Base-by-base conservation (phyloP, 2,888 invertebrate species). In the Harpagoxenus sublaevis region DNA sequence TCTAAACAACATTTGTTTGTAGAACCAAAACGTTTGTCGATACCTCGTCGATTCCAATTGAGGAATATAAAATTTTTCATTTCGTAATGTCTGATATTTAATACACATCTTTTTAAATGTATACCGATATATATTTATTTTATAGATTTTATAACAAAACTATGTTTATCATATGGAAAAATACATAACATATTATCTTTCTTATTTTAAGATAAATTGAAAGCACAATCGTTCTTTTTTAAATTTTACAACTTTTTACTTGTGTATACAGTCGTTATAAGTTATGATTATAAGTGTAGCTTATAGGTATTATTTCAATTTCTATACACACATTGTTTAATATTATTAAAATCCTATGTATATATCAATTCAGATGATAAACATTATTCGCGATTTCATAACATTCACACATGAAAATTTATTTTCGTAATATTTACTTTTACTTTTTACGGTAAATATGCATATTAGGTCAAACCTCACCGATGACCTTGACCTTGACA, bases 391-490 rank as follows among this genome's bases (percentile, higher is more conserved):
- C 8, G 23, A 65, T 66, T 66, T 66, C 3, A 66, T 66, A 66
- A 53, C 55, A 62, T n/a, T 78, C 23, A 45, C 15, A 66, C 31
- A 55, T 8, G 53, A 48, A 68, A 77, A 63, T 86, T 73, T 53
- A 71, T 86, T 77, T 55, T 62, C 4, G 66, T 84, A 68, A 60
- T 83, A 79, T 77, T 73, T 74, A 39, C 68, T 71, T 53, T 79
- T 66, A 66, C 23, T 66, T 66, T 48, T 48, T 45, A 66, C 12
- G n/a, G n/a, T n/a, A n/a, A n/a, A n/a, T n/a, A n/a, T n/a, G n/a
- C n/a, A n/a, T n/a, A n/a, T n/a, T n/a, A n/a, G n/a, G n/a, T n/a
- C n/a, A n/a, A n/a, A n/a, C n/a, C n/a, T n/a, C n/a, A n/a, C n/a
- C n/a, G n/a, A n/a, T n/a, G n/a, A n/a, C n/a, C n/a, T n/a, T n/a